Percentiles rank a stretch among this genome's conserved stretches.
These are phyloP conservation scores for Trichogramma evanescens DNA, from an alignment of 2,888 invertebrate genomes.

Conservation along the genomic window DNA sequence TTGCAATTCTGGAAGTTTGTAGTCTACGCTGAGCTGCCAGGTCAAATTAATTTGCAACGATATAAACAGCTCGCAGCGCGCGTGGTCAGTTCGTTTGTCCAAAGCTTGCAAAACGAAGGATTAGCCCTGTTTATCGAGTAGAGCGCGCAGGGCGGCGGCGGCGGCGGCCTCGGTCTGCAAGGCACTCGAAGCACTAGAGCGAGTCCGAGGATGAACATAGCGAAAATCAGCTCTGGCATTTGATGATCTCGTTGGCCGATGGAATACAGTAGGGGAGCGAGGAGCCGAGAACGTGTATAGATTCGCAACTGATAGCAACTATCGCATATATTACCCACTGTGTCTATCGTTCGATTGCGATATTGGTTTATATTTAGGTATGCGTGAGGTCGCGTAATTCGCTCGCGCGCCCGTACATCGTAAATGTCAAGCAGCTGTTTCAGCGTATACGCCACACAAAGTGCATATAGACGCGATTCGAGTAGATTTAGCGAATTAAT, in stretches of 20 bases:
- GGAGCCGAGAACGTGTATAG: too few relatives aligned
- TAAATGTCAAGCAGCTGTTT: too few relatives aligned
- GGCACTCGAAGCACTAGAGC: neutral
- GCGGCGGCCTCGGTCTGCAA: neutral
- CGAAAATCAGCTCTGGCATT: conserved; percentile 3
- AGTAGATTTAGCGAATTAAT: too few relatives aligned
- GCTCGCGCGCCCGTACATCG: too few relatives aligned
- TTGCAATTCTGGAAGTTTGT: conserved; percentile 3
- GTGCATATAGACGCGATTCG: too few relatives aligned
- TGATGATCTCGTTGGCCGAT: neutral
- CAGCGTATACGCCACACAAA: too few relatives aligned
- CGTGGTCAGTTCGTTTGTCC: neutral
- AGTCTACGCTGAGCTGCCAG: conserved; percentile 28
- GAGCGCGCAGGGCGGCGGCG: neutral
- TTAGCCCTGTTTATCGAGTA: conserved; percentile 36
- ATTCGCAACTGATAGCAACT: too few relatives aligned
- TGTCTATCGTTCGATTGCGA: too few relatives aligned
- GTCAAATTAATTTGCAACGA: conserved; percentile 44
- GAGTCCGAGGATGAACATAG: conserved; percentile 12
- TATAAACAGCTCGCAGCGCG: conserved; percentile 26
- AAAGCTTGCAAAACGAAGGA: conserved; percentile 34
- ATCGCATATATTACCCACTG: too few relatives aligned
- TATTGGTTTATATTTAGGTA: too few relatives aligned
- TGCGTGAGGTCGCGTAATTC: too few relatives aligned
- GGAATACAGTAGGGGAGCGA: too few relatives aligned